Evolutionary conservation across 2,888 invertebrate genomes (phyloP), one percentile per base, ranked within the genome.

Genomic region (Chloroclystis v-ata): DNA sequence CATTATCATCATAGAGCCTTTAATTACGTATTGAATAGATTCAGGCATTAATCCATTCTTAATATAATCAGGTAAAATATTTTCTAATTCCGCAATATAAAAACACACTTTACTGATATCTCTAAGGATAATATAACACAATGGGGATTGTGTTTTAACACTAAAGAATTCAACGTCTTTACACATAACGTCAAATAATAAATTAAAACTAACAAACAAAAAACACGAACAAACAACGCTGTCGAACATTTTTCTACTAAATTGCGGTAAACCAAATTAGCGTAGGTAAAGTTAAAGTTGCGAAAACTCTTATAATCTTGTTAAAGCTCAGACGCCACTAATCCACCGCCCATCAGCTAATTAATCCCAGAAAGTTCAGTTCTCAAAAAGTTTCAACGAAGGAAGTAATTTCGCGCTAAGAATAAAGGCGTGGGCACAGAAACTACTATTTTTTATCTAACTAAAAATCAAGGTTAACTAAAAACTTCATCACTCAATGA

Each of bases 321-420:
- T 87, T 86, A 84, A 74, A 78, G 69, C 78, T 75, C 76, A 81
- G 80, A 78, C 78, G 75, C 71, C 73, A 75, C 78, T 82, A 84
- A 84, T 83, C 82, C 82, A 65, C 72, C 71, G 64, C 72, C 86
- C 87, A 87, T 86, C 87, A 83, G 82, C 87, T 87, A 87, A 87
- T 87, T 87, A 87, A 87, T 85, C 85, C 76, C 65, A 63, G 70
- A 70, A 79, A 85, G 78, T 85, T 83, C 79, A 83, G 85, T 85
- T 85, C 80, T 80, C 75, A 82, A 84, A 84, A 84, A 85, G 80
- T 84, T 84, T 82, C 78, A 80, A 79, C 77, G 81, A 59, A 72
- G 79, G 83, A 85, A 85, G 83, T 83, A 84, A 85, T 85, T 86
- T 83, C 78, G 78, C 83, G 82, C 78, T 72, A 72, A 69, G 70